Evolutionary conservation across 2,888 invertebrate genomes (phyloP).

Genomic region (Amphimallon solstitiale): DNA sequence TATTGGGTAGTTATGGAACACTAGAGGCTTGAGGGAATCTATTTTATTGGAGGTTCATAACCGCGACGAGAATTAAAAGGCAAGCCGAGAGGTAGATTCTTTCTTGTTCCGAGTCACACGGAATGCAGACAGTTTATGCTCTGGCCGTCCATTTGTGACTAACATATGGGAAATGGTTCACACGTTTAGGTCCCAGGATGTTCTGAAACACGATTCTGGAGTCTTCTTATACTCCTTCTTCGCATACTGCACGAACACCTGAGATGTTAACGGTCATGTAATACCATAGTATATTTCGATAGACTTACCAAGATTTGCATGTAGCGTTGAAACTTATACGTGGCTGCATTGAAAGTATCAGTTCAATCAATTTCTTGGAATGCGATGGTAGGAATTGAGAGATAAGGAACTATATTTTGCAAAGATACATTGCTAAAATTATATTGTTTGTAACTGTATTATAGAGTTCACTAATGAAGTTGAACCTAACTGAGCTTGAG

Average conservation of each 20-base stretch:
- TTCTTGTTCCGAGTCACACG: conserved; percentile 2
- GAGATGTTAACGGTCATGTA: conserved; percentile 19
- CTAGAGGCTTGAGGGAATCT: too few species aligned
- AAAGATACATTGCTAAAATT: too few species aligned
- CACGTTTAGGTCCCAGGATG: conserved; percentile 13
- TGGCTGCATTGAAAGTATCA: too few species aligned
- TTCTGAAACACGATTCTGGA: conserved; percentile 21
- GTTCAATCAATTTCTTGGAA: too few species aligned
- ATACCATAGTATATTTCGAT: conserved; percentile 6
- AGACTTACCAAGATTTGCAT: conserved; percentile 2
- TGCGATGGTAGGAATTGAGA: too few species aligned
- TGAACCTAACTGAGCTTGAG: too few species aligned
- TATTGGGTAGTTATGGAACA: not conserved
- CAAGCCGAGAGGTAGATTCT: not conserved
- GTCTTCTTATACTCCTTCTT: not conserved
- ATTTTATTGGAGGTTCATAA: too few species aligned
- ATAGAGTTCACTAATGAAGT: too few species aligned
- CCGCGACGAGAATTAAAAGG: too few species aligned
- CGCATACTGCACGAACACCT: conserved; percentile 22
- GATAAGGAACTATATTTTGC: too few species aligned
- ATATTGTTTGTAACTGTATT: too few species aligned
- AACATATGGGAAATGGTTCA: conserved; percentile 25
- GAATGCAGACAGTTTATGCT: not conserved
- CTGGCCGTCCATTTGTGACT: conserved; percentile 6
- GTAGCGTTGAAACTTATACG: too few species aligned